phyloP scores from a whole-genome alignment of 2,888 invertebrate species.

The Tetheella fluctuosa region DNA sequence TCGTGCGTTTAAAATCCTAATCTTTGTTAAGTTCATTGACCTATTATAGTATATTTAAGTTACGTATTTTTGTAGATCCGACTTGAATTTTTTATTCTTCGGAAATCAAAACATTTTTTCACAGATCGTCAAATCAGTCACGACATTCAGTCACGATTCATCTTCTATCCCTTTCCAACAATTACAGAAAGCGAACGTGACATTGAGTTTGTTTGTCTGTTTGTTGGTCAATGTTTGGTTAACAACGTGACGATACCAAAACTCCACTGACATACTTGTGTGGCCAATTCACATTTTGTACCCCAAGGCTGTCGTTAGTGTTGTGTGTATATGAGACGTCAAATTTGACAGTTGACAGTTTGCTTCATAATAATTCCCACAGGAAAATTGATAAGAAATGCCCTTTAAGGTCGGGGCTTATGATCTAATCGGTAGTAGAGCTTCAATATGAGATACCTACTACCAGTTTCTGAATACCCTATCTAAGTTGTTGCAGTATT shows the following conservation, averaged over 20 bases:
- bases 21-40: no score
- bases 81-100: neutral
- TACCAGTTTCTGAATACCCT: no score
- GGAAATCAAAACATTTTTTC: neutral
- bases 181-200: constrained; percentile 46
- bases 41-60: neutral
- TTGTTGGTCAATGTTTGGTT: constrained; percentile 30
- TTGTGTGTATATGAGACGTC: neutral
- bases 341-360: neutral
- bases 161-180: constrained; percentile 31
- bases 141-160: constrained; percentile 28
- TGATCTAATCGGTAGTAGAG: no score
- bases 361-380: neutral
- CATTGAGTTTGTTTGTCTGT: constrained; percentile 39
- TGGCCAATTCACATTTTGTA: neutral
- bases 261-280: constrained; percentile 47
- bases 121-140: constrained; percentile 13
- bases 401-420: no score
- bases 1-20: no score
- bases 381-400: neutral
- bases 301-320: neutral
- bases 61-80: neutral
- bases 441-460: no score
- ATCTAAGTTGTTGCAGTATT: no score
- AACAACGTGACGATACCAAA: constrained; percentile 16